Conservation (phyloP, 2,797 vertebrate genomes). For the Morelia viridis region DNA sequence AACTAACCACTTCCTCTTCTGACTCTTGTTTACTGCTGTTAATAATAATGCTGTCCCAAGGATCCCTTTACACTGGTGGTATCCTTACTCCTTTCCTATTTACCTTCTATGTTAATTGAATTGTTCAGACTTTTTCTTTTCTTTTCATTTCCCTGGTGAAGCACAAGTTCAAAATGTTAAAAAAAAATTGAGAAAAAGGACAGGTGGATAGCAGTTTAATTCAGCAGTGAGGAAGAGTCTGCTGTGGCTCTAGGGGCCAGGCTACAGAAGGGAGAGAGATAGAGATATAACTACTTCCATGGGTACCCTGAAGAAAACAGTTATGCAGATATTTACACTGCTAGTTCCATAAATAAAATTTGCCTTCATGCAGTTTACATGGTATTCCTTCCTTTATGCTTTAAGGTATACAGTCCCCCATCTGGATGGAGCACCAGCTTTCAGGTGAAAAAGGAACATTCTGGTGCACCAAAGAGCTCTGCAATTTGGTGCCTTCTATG, state of each 20-base stretch:
- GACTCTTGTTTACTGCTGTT: background rate
- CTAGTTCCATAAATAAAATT: background rate
- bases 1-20: background rate
- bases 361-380: background rate
- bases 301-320: background rate
- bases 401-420: background rate
- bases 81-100: background rate
- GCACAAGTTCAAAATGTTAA: background rate
- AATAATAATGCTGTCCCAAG: background rate
- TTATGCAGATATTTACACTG: background rate
- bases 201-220: background rate
- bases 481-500: background rate
- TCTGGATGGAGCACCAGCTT: background rate
- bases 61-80: background rate
- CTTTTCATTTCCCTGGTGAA: background rate
- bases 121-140: background rate
- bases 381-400: background rate
- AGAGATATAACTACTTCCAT: background rate
- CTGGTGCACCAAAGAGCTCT: background rate
- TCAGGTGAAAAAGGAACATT: background rate
- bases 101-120: background rate
- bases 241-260: background rate
- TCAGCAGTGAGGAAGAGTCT: background rate
- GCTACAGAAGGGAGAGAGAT: background rate
- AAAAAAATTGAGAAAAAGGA: background rate